Evolutionary conservation across 2,797 vertebrate species (phyloP).

Genomic region (Psittacula echo): DNA sequence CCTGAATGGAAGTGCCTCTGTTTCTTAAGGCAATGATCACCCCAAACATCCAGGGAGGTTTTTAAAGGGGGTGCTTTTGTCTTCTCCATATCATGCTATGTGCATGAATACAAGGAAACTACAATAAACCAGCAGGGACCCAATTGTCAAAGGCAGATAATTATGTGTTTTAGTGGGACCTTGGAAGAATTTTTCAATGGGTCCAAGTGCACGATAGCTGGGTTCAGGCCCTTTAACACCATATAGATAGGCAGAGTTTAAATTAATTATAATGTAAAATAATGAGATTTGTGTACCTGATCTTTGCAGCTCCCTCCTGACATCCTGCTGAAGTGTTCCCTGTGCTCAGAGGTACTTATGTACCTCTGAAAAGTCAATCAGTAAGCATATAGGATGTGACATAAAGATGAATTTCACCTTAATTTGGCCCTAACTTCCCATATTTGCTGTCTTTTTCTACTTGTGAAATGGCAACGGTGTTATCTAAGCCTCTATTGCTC

Average conservation of each 20-base stretch:
- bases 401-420: background rate
- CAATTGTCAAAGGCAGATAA: background rate
- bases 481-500: background rate
- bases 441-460: background rate
- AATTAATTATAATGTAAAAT: background rate
- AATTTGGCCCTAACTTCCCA: background rate
- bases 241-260: background rate
- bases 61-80: background rate
- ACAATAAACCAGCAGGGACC: background rate
- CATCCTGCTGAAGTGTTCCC: background rate
- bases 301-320: background rate
- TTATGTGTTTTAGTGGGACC: background rate
- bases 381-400: background rate
- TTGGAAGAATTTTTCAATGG: background rate
- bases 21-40: background rate
- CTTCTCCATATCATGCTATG: background rate
- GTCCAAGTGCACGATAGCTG: background rate
- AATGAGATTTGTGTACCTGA: background rate
- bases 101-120: background rate
- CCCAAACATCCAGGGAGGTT: background rate
- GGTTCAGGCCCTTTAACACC: background rate
- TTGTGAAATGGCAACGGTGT: background rate
- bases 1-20: background rate
- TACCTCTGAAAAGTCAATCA: background rate
- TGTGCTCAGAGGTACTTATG: background rate